phyloP scores from a whole-genome alignment of 2,888 invertebrate genomes.

The Drosophila aldrichi region DNA sequence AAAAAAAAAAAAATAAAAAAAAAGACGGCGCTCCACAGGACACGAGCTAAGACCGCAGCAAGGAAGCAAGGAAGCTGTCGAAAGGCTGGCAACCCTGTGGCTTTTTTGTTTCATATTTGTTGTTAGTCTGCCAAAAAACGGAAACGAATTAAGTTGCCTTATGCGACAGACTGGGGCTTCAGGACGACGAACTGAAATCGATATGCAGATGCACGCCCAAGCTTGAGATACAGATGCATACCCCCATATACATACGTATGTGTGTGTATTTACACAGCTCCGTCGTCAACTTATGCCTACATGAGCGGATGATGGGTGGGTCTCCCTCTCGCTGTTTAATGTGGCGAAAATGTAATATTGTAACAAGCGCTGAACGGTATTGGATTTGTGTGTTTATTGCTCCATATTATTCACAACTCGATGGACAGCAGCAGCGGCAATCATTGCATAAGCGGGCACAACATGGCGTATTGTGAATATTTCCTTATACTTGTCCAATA shows the following conservation, averaged over 20 bases:
- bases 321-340: slow-evolving; percentile 41
- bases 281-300: background rate
- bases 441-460: slow-evolving; percentile 49
- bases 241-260: background rate
- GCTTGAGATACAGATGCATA: slow-evolving; percentile 14
- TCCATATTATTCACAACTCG: slow-evolving; percentile 55
- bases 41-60: slow-evolving; percentile 56
- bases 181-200: slow-evolving; percentile 62
- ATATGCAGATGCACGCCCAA: slow-evolving; percentile 50
- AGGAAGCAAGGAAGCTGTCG: slow-evolving; percentile 65
- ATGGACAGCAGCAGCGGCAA: slow-evolving; percentile 35
- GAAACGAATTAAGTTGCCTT: slow-evolving; percentile 74
- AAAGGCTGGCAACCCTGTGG: slow-evolving; percentile 64
- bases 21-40: slow-evolving; percentile 30
- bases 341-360: slow-evolving; percentile 66
- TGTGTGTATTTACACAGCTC: slow-evolving; percentile 7
- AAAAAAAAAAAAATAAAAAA: slow-evolving; percentile 41
- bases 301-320: background rate
- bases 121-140: slow-evolving; percentile 49
- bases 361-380: slow-evolving; percentile 57
- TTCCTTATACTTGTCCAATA: slow-evolving; percentile 24
- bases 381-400: slow-evolving; percentile 42
- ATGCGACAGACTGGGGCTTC: slow-evolving; percentile 50
- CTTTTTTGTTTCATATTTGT: slow-evolving; percentile 16
- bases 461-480: slow-evolving; percentile 65